Conservation (phyloP, 2,113 vertebrate species). For the Psettodes erumei region DNA sequence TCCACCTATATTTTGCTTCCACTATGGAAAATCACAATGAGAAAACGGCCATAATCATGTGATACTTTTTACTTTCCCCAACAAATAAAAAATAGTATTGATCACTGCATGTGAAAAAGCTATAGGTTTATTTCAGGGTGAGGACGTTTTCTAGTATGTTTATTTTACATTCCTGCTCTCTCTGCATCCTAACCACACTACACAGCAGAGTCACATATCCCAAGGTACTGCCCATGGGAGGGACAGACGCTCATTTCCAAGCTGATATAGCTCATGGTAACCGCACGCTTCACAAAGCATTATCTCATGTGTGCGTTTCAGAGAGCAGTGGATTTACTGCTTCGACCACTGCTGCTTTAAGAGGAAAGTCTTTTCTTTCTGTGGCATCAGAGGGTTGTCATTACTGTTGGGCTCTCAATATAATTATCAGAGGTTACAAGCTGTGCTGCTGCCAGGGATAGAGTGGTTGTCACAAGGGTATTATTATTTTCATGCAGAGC, state of each 20-base stretch:
- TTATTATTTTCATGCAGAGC: slow-evolving; percentile 79
- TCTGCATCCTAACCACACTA: slow-evolving; percentile 54
- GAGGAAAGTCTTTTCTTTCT: slow-evolving; percentile 81
- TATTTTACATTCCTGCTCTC: slow-evolving; percentile 54
- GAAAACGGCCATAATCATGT: neutral
- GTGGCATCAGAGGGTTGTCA: slow-evolving; percentile 80
- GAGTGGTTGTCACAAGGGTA: slow-evolving; percentile 79
- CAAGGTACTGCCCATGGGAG: slow-evolving; percentile 65
- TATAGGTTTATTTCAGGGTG: slow-evolving; percentile 20
- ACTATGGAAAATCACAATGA: neutral
- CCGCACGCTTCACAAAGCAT: slow-evolving; percentile 75
- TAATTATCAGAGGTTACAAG: slow-evolving; percentile 82
- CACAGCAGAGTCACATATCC: slow-evolving; percentile 66
- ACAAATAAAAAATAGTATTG: neutral
- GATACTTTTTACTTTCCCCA: neutral
- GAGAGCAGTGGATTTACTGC: slow-evolving; percentile 68
- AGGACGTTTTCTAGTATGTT: slow-evolving; percentile 30
- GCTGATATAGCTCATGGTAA: slow-evolving; percentile 64
- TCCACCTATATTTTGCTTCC: slow-evolving; percentile 6
- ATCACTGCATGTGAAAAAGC: neutral
- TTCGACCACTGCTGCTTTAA: slow-evolving; percentile 78
- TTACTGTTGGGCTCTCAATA: slow-evolving; percentile 79
- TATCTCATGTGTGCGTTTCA: slow-evolving; percentile 76
- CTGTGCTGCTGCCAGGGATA: slow-evolving; percentile 72
- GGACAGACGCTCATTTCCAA: slow-evolving; percentile 60